Evolutionary conservation across 92 coral and sea anemone species (phyloP).

Genomic region (Pocillopora meandrina): DNA sequence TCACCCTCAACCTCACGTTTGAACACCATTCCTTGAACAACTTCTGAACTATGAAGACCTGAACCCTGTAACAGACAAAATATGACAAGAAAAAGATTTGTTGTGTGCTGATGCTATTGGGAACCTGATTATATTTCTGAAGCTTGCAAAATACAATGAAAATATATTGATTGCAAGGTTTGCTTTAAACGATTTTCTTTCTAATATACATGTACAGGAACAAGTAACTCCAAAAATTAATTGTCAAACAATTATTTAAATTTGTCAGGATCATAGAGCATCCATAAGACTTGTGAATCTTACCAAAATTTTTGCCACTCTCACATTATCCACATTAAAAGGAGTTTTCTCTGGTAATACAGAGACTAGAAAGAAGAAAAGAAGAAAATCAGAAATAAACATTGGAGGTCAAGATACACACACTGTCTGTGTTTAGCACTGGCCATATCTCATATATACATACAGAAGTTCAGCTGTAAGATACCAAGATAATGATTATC

Average conservation of each 20-base stretch:
- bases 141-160: no score
- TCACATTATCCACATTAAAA: slow-evolving; percentile 93
- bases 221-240: no score
- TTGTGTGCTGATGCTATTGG: no score
- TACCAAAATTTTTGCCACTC: slow-evolving; percentile 95
- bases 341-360: slow-evolving; percentile 85
- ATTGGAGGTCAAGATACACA: background rate
- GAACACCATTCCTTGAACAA: slow-evolving; percentile 95
- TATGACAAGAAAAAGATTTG: background rate
- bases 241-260: no score
- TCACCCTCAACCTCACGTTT: slow-evolving; percentile 94
- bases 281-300: slow-evolving; percentile 16
- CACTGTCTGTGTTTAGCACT: no score
- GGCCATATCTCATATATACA: no score
- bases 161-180: no score
- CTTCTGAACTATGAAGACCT: slow-evolving; percentile 83
- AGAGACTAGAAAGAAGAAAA: slow-evolving; percentile 60
- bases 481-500: background rate
- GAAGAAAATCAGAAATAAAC: background rate
- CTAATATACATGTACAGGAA: no score
- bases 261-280: background rate
- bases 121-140: no score
- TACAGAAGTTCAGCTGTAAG: no score
- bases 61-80: slow-evolving; percentile 68
- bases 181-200: no score